phyloP scores from a whole-genome alignment of 2,797 vertebrate species.

The Sciurus carolinensis region DNA sequence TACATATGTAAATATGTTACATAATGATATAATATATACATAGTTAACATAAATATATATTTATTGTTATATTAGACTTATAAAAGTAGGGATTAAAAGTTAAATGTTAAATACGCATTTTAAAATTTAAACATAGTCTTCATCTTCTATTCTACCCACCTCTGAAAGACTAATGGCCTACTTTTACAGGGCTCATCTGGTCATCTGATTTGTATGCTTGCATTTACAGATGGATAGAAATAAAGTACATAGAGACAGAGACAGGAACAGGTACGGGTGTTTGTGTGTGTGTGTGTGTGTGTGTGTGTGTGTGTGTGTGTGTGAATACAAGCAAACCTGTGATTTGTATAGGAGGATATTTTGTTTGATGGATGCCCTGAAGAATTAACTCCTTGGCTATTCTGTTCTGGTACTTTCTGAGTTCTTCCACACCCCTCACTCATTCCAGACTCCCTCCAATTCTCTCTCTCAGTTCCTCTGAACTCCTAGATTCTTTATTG shows the following conservation, averaged over 20 bases:
- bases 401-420: not conserved
- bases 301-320: not conserved
- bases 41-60: not conserved
- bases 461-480: not conserved
- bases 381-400: not conserved
- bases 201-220: rapidly evolving
- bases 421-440: not conserved
- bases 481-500: conserved; percentile 48
- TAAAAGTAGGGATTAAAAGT: not conserved
- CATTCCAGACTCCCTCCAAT: not conserved
- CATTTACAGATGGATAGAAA: not conserved
- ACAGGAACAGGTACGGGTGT: not conserved
- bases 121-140: not conserved
- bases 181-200: not conserved
- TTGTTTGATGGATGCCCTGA: not conserved
- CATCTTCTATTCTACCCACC: not conserved
- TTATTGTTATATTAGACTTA: not conserved
- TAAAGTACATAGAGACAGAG: not conserved
- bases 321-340: rapidly evolving
- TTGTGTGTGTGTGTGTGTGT: not conserved
- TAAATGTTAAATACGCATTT: not conserved
- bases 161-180: not conserved
- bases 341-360: not conserved
- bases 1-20: not conserved
- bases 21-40: not conserved